Evolutionary conservation across 1,140 invertebrate genomes (phyloP), one percentile per base, ranked within the genome.

Genomic region (Andrena cerasifolii): DNA sequence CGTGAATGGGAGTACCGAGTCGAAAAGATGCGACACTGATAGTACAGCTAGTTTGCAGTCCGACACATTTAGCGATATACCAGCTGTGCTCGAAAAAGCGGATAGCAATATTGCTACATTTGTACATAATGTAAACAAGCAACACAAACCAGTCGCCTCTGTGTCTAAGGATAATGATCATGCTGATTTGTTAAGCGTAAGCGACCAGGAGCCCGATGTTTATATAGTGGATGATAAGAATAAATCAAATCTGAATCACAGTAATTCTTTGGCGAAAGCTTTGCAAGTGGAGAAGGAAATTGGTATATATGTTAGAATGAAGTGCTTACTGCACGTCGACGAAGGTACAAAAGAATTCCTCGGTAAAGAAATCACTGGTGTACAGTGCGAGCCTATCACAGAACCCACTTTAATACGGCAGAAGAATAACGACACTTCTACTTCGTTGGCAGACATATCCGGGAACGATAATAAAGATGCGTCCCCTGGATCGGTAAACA

Each of bases 371-470:
- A 3, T 92, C 6, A 58, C 84, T 0, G 67, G 45, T 4, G 88
- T 89, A 0, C 65, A 90, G 0, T 91, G 90, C 21, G 89, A 91
- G 18, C 5, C 79, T 1, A 10, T 59, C 0, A 18, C 78, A 14
- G 65, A 81, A 0, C 36, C 84, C 3, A 51, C 62, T 8, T n/a
- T 56, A 24, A 8, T 47, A 0, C 81, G 83, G 58, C 72, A 82
- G 16, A 88, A 86, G 63, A 85, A 68, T 24, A 86, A 82, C 6
- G 90, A 91, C 33, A 83, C 75, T 0, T 91, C 89, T 0, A 68
- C 85, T 1, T 89, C 78, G 5, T 40, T 92, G 1, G 91, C 90
- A 21, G 91, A 93, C 47, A 91, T 92, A n/a, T 93, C 91, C n/a
- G 90, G 86, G 8, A 90, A 88, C 53, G 90, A 91, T 18, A 89